A percentile compares a stretch with the other conserved stretches of the same genome.
Evolutionary conservation across 2,113 vertebrate species (phyloP).

Genomic region (Meriones unguiculatus): DNA sequence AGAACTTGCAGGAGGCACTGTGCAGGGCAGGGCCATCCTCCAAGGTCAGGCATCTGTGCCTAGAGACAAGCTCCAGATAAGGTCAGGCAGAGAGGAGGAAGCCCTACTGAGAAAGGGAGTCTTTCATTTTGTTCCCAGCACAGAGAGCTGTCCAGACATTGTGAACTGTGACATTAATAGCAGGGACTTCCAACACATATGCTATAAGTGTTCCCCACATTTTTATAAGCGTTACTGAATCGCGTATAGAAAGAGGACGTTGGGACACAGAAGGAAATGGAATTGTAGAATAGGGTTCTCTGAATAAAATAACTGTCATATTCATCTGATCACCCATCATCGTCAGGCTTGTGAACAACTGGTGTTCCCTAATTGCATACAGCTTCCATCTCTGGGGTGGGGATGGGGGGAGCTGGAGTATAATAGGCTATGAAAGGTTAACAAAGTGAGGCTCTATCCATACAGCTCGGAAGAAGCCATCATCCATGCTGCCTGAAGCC

Average conservation of each 20-base stretch:
- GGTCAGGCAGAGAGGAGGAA: no score
- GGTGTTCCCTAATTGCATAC: not conserved
- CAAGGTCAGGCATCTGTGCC: no score
- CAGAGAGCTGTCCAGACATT: no score
- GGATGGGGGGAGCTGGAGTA: not conserved
- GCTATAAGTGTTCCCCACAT: no score
- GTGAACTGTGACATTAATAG: no score
- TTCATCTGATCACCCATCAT: not conserved
- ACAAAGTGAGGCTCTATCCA: not conserved
- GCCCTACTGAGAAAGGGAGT: no score
- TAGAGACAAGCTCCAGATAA: no score
- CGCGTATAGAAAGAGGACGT: not conserved
- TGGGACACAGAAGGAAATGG: not conserved
- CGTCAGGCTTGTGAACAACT: not conserved
- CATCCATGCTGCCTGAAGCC: not conserved
- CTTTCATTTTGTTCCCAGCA: no score
- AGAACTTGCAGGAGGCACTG: no score
- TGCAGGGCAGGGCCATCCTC: no score
- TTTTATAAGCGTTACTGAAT: not conserved
- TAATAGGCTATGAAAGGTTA: not conserved
- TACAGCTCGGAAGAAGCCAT: not conserved
- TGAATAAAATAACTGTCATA: not conserved
- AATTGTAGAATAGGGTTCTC: not conserved
- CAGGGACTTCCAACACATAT: no score
- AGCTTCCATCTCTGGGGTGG: no score